A percentile compares a stretch with the other conserved stretches of the same genome.
phyloP scores from a whole-genome alignment of 1,140 invertebrate species.

The Penaeus vannamei region DNA sequence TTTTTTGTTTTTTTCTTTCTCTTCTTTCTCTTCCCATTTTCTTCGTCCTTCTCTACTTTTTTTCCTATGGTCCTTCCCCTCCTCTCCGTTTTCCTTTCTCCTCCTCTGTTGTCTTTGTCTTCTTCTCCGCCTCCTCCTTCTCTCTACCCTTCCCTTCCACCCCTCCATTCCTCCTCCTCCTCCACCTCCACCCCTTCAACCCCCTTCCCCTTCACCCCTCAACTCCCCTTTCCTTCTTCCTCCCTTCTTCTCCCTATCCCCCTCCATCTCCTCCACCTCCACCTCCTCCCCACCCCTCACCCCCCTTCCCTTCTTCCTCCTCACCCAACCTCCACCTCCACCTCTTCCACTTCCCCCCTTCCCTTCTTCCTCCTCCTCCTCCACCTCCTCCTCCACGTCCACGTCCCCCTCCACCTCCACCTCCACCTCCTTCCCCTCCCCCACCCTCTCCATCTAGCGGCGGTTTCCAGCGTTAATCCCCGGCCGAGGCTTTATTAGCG shows the following conservation, averaged over 20 bases:
- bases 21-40: neutral
- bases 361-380: neutral
- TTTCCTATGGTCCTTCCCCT: neutral
- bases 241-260: neutral
- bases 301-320: neutral
- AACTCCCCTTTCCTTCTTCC: neutral
- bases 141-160: neutral
- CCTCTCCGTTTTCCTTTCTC: neutral
- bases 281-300: neutral
- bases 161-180: neutral
- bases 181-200: neutral
- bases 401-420: neutral
- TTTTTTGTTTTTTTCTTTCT: no score
- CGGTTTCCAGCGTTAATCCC: no score
- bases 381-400: neutral
- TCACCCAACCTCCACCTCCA: neutral
- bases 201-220: neutral
- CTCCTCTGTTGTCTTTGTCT: neutral
- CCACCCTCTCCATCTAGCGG: no score
- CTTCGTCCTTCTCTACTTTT: neutral
- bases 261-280: no score
- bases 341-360: neutral
- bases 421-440: neutral
- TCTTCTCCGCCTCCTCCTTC: neutral
- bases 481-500: no score